These are phyloP conservation scores for Chloroceryle amazona DNA, from an alignment of 2,797 vertebrate genomes.

Conservation along the genomic window DNA sequence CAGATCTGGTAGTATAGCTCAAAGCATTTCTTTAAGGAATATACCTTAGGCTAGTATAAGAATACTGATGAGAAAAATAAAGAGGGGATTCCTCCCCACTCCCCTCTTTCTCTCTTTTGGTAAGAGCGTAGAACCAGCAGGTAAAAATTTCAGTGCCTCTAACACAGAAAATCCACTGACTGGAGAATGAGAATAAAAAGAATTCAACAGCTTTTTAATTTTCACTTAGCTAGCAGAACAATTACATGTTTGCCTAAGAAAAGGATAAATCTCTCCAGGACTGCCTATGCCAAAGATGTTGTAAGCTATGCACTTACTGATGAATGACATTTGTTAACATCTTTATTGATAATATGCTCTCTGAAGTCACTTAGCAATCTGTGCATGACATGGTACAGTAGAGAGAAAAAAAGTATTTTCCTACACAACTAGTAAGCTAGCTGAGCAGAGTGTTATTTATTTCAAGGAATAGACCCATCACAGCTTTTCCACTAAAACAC, in stretches of 20 bases:
- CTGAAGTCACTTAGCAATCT: not conserved
- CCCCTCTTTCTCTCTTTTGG: not conserved
- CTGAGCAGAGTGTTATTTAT: not conserved
- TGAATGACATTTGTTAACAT: not conserved
- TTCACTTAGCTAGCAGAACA: not conserved
- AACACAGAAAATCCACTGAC: not conserved
- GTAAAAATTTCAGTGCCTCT: not conserved
- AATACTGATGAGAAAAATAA: not conserved
- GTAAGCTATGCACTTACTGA: not conserved
- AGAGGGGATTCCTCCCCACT: accelerated
- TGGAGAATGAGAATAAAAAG: not conserved
- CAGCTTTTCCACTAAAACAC: not conserved
- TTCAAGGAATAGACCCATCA: not conserved
- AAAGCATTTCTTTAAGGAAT: not conserved
- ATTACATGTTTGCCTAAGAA: not conserved
- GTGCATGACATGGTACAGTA: not conserved
- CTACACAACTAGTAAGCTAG: not conserved
- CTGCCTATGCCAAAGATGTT: not conserved
- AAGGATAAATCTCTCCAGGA: not conserved
- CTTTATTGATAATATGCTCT: not conserved
- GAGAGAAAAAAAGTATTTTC: not conserved
- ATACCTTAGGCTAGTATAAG: not conserved
- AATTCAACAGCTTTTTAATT: not conserved
- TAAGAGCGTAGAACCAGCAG: not conserved
- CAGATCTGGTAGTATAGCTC: not conserved